A percentile compares a stretch with the other conserved stretches of the same genome.
Conservation (phyloP, 2,888 invertebrate genomes). For the Heteropelma amictum region DNA sequence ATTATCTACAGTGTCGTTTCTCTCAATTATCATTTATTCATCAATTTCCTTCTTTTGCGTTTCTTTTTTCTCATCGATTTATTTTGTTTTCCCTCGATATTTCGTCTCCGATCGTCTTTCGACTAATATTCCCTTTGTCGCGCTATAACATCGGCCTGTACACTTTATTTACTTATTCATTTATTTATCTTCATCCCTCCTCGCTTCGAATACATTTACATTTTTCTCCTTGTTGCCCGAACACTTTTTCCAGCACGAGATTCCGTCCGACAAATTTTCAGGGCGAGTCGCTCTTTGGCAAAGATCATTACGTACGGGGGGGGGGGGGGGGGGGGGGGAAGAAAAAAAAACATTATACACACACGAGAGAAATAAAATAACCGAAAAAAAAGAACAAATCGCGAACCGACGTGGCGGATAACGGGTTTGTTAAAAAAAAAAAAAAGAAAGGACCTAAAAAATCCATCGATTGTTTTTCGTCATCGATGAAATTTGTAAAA, state of each 20-base stretch:
- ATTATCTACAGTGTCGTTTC: slow-evolving; percentile 68
- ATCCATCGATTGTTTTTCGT: not conserved
- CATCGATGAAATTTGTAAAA: not conserved
- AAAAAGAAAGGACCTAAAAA: not conserved
- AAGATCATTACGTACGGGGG: too few relatives aligned
- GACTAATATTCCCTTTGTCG: slow-evolving; percentile 2
- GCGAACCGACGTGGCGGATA: not conserved
- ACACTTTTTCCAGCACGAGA: slow-evolving; percentile 8
- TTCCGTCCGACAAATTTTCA: not conserved
- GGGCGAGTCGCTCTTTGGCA: too few relatives aligned
- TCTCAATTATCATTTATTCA: slow-evolving; percentile 16
- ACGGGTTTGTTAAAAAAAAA: not conserved
- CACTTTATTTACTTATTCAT: slow-evolving; percentile 7
- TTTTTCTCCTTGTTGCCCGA: not conserved
- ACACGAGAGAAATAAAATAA: not conserved
- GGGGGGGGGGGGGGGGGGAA: too few relatives aligned
- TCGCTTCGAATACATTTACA: slow-evolving; percentile 16
- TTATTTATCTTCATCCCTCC: not conserved
- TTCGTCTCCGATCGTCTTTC: slow-evolving; percentile 11
- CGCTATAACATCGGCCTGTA: not conserved
- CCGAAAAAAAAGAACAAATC: not conserved
- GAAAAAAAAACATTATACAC: not conserved
- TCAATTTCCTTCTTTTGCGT: slow-evolving; percentile 26
- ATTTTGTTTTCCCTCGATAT: slow-evolving; percentile 21
- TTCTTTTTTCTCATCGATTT: not conserved